Conservation (phyloP, 2,888 invertebrate genomes). For the Rhagium mordax region DNA sequence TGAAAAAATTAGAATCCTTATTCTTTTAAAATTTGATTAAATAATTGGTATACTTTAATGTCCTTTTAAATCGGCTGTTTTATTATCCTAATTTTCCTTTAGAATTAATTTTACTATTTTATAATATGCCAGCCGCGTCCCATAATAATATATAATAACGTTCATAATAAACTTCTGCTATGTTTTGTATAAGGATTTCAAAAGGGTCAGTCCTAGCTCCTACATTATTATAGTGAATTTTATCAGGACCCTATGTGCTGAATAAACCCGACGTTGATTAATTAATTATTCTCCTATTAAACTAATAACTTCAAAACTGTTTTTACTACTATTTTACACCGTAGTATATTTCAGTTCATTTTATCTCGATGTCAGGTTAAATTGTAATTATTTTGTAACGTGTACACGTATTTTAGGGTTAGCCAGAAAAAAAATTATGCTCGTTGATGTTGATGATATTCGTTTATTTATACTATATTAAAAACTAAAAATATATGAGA, state of each 20-base stretch:
- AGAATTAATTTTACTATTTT: neutral
- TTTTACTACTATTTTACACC: conserved; percentile 38
- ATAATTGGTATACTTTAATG: neutral
- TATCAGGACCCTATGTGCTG: conserved; percentile 37
- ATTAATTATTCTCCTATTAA: conserved; percentile 42
- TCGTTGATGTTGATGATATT: too few species aligned
- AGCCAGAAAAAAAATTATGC: neutral
- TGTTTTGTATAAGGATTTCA: conserved; percentile 35
- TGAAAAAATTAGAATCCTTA: too few species aligned
- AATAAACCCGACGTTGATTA: conserved; percentile 40
- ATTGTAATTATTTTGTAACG: neutral
- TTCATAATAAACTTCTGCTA: conserved; percentile 22
- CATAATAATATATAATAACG: conserved; percentile 21
- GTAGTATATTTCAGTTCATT: conserved; percentile 31
- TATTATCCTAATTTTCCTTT: too few species aligned
- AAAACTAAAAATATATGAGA: too few species aligned
- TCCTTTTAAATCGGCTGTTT: neutral
- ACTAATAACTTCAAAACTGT: conserved; percentile 40
- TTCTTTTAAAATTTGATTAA: too few species aligned
- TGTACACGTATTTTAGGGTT: neutral
- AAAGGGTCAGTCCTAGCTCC: conserved; percentile 34
- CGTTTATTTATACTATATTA: too few species aligned
- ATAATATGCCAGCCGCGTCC: conserved; percentile 8
- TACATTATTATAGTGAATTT: conserved; percentile 36
- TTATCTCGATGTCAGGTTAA: conserved; percentile 22